Conservation (phyloP, 2,113 vertebrate genomes). For the Thamnaconus septentrionalis region DNA sequence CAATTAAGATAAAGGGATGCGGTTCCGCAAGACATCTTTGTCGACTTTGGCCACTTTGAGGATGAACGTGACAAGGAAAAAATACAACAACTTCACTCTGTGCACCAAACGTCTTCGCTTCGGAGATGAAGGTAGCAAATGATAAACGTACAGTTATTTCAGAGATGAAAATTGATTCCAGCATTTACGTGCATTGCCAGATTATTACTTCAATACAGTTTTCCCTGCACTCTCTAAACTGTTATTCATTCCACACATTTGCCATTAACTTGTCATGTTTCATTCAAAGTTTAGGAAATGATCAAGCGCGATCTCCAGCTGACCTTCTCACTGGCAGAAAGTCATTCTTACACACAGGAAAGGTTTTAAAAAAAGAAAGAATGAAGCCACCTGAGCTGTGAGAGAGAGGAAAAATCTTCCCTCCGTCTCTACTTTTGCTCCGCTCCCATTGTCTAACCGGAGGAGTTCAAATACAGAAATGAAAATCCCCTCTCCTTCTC, state of each 20-base stretch:
- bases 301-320: constrained; percentile 34
- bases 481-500: constrained; percentile 54
- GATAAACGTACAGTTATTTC: too few relatives aligned
- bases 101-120: not conserved
- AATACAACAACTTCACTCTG: constrained; percentile 18
- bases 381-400: constrained; percentile 32
- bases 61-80: constrained; percentile 1
- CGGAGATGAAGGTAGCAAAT: too few relatives aligned
- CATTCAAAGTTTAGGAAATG: constrained; percentile 15
- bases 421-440: constrained; percentile 21
- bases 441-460: constrained; percentile 20
- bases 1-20: constrained; percentile 58
- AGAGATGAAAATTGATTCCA: too few relatives aligned
- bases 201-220: constrained; percentile 15
- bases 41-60: constrained; percentile 23
- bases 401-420: constrained; percentile 14
- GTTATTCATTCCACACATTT: constrained; percentile 18
- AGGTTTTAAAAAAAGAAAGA: not conserved
- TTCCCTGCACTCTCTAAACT: constrained; percentile 4
- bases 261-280: constrained; percentile 16
- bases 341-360: constrained; percentile 7
- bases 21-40: constrained; percentile 43
- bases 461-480: constrained; percentile 42
- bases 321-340: constrained; percentile 20
- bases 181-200: too few relatives aligned